Base-by-base conservation (phyloP, 2,797 vertebrate genomes). In the Gymnoscopelus braueri region DNA sequence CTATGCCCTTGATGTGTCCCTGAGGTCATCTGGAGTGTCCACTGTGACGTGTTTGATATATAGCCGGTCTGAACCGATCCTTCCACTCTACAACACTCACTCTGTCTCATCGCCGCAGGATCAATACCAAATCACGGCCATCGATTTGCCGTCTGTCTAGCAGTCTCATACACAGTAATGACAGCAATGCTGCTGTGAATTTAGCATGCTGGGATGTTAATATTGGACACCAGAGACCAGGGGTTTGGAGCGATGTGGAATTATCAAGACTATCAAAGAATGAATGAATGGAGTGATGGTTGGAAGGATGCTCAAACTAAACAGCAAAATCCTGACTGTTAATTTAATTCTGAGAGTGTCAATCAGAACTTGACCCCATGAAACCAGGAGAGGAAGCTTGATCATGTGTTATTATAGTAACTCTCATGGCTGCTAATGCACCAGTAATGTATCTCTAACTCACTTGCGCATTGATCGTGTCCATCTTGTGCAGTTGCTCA, bases 121-220 rank as follows among this genome's bases (percentile, higher is more conserved):
- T 84, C 79, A 49, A 80, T 73, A 73, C 12, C 49, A 53, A 49
- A 66, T 56, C 63, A 48, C 23, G 0, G 14, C 32, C 55, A 54
- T 52, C 6, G 15, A 59, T 50, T 26, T 5, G 23, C 32, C 23
- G 15, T 11, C 26, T 39, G 32, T 1, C 7, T 49, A 58, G 24
- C 4, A 35, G 32, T 35, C 32, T 35, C 26, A 29, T 29, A 29
- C 26, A 3, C 50, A 39, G 26, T n/a, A 44, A 85, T 48, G 64
- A 77, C 63, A 67, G 23, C 0, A 14, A 53, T 2, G 35, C 4
- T 2, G 32, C 24, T 5, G 1, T 53, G 19, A 59, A 63, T 60
- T 0, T 53, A 15, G 44, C 39, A 32, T 49, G 51, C 2, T 59
- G n/a, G 47, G 44, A 47, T 19, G 2, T 60, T 58, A 32, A 3